A percentile compares a stretch with the other conserved stretches of the same genome.
Conservation (phyloP, 2,797 vertebrate species). For the Tapirus indicus region DNA sequence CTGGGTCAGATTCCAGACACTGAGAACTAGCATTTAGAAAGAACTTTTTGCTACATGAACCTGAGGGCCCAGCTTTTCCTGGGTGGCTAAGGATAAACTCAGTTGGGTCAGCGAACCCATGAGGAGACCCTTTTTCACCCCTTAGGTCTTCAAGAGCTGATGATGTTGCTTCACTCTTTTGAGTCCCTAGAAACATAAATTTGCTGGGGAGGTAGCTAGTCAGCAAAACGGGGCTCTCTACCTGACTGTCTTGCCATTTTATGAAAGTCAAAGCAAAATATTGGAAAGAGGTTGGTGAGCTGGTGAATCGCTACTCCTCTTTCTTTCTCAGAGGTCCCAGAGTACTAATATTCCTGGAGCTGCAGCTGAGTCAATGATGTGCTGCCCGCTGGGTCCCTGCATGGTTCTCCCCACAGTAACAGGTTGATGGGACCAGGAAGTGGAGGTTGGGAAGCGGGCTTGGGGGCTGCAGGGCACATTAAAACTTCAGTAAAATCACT, state of each 20-base stretch:
- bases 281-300: neutral
- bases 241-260: neutral
- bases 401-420: neutral
- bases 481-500: neutral
- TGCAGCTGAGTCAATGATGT: neutral
- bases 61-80: neutral
- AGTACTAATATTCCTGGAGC: neutral
- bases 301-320: neutral
- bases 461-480: neutral
- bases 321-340: neutral
- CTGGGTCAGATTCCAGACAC: neutral
- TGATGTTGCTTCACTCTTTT: neutral
- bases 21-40: neutral
- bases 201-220: neutral
- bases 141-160: neutral
- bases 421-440: neutral
- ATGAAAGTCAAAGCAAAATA: slow-evolving; percentile 33
- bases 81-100: neutral
- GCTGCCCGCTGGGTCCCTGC: neutral
- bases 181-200: neutral
- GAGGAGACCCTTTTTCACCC: neutral
- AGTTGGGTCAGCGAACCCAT: fast-evolving
- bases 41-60: neutral
- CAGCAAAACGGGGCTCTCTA: neutral
- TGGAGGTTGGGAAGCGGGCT: neutral